These are phyloP conservation scores for Brachycybe producta DNA, from an alignment of 2,888 invertebrate species.

Conservation along the genomic window DNA sequence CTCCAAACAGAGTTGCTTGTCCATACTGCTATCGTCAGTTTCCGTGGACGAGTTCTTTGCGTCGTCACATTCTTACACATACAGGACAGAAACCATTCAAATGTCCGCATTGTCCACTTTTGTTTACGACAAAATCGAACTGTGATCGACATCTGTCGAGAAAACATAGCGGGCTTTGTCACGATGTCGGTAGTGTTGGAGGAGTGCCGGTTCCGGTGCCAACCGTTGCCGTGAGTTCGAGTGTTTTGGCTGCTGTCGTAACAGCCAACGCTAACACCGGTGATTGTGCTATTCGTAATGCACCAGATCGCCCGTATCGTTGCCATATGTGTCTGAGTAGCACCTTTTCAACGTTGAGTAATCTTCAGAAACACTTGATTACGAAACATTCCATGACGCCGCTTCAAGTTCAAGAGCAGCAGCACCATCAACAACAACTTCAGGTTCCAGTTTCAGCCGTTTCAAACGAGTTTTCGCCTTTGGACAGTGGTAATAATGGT, in stretches of 20 bases:
- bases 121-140: slow-evolving; percentile 94
- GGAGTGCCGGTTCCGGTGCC: neutral
- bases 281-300: slow-evolving; percentile 40
- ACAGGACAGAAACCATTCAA: slow-evolving; percentile 93
- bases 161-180: slow-evolving; percentile 52
- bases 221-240: too few species aligned
- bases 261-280: neutral
- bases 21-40: slow-evolving; percentile 88
- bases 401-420: neutral
- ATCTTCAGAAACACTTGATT: slow-evolving; percentile 58
- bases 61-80: slow-evolving; percentile 89
- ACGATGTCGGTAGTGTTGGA: neutral
- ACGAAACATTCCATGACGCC: slow-evolving; percentile 9
- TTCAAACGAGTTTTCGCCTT: too few species aligned
- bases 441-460: too few species aligned
- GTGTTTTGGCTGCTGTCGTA: neutral
- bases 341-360: slow-evolving; percentile 64
- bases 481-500: too few species aligned
- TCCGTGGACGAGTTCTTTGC: slow-evolving; percentile 89
- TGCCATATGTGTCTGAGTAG: slow-evolving; percentile 69
- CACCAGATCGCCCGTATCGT: slow-evolving; percentile 63
- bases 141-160: slow-evolving; percentile 85
- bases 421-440: too few species aligned
- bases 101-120: slow-evolving; percentile 79
- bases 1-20: slow-evolving; percentile 85